These are phyloP conservation scores for Ptychochromis oligacanthus DNA, from an alignment of 2,113 vertebrate species.

Conservation along the genomic window DNA sequence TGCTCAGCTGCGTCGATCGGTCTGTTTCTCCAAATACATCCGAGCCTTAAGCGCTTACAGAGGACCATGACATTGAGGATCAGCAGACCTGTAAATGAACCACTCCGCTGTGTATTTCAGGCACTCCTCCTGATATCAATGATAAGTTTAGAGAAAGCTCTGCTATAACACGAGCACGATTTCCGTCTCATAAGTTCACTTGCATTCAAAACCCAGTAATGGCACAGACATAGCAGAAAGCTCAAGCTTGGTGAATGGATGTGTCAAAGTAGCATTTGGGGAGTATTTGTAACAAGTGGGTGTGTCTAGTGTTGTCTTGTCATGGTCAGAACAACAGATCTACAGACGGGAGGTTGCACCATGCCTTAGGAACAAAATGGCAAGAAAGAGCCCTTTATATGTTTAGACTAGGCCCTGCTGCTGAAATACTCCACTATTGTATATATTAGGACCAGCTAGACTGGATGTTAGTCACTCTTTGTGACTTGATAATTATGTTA, in stretches of 20 bases:
- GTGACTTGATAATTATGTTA: background rate
- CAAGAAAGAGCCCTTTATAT: conserved; percentile 50
- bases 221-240: conserved; percentile 2
- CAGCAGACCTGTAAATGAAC: conserved; percentile 59
- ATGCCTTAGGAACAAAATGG: conserved; percentile 23
- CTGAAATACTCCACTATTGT: background rate
- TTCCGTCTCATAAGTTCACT: conserved; percentile 25
- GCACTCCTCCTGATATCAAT: conserved; percentile 5
- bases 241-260: conserved; percentile 13
- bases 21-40: conserved; percentile 48
- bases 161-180: background rate
- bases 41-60: conserved; percentile 17
- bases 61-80: conserved; percentile 34
- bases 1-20: conserved; percentile 29
- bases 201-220: conserved; percentile 4
- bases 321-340: conserved; percentile 46
- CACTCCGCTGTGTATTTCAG: conserved; percentile 30
- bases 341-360: conserved; percentile 40
- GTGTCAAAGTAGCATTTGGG: conserved; percentile 29
- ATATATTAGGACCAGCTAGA: background rate
- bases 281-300: conserved; percentile 26
- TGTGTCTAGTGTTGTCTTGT: conserved; percentile 19
- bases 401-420: background rate
- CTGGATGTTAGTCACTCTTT: background rate
- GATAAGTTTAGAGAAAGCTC: conserved; percentile 1